Evolutionary conservation across 2,797 vertebrate genomes (phyloP).

Genomic region (Enteromius argenteus): DNA sequence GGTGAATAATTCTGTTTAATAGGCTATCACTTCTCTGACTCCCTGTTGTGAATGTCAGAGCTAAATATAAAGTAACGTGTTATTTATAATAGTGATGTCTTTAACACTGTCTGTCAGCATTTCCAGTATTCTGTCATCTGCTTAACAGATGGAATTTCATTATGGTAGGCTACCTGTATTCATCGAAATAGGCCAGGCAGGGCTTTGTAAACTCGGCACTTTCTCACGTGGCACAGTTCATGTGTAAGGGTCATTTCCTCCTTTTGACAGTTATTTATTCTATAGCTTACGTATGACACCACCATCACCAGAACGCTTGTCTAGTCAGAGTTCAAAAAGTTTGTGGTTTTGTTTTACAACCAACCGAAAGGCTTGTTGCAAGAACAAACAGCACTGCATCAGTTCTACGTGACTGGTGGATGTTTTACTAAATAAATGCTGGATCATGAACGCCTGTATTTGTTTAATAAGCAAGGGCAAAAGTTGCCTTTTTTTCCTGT

Average conservation of each 20-base stretch:
- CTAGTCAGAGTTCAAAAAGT: background rate
- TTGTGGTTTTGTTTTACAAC: slow-evolving; percentile 26
- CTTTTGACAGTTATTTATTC: slow-evolving; percentile 23
- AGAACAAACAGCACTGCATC: background rate
- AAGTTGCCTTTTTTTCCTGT: background rate
- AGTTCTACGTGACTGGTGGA: background rate
- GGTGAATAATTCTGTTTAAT: background rate
- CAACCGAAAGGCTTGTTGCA: background rate
- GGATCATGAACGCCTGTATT: background rate
- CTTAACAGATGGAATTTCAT: background rate
- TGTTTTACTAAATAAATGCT: background rate
- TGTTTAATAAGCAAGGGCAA: background rate
- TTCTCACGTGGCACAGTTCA: background rate
- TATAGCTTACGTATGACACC: background rate
- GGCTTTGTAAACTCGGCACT: background rate
- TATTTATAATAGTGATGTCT: slow-evolving; percentile 10
- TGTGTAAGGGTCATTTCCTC: background rate
- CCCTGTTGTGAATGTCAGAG: background rate
- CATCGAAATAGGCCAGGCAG: background rate
- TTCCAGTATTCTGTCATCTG: background rate
- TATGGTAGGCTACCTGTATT: background rate
- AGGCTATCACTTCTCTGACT: background rate
- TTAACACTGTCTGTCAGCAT: background rate
- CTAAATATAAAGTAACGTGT: background rate
- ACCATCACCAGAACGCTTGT: slow-evolving; percentile 4